Evolutionary conservation across 2,113 vertebrate species (phyloP), one percentile per base, ranked within the genome.

Genomic region (Aegotheles bennettii): DNA sequence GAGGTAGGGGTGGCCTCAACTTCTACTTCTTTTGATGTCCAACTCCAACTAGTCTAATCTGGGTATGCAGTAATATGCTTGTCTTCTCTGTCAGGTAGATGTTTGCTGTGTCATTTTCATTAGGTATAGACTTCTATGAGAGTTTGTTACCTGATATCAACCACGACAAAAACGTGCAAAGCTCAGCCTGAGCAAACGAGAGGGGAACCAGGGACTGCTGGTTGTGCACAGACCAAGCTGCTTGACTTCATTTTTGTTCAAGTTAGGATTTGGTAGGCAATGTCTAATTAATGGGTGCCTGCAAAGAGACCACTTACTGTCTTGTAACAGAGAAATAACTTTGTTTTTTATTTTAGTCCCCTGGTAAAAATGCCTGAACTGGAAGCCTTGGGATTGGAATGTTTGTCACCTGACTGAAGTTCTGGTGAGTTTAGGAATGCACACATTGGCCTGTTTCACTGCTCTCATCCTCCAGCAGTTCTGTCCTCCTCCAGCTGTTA

Each of bases 41-140:
- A 86, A 91, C 84, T 95, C 73, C 83, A 94, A 70, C n/a, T 16
- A 9, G 35, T 87, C 69, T 90, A 92, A 90, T 93, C 85, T 69
- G 79, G 31, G 85, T 69, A 79, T 38, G 33, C 51, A 43, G 33
- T 24, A 64, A 68, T 29, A 51, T 3, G 4, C 35, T 56, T 73
- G 36, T 51, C 38, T 80, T 74, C 59, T 80, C 82, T 91, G 74
- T 56, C 64, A 90, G 68, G 45, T 54, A 28, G 42, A 24, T 35
- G 29, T 75, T 79, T 73, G 48, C 31, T 59, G 35, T 28, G 33
- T 63, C 4, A 33, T 87, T 88, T 86, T 81, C 53, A 50, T 87
- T 54, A 90, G 64, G 59, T 65, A 50, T 4, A 57, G 68, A 77
- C 38, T 76, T 84, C 64, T 40, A 17, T 29, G 40, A 53, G 31